Evolutionary conservation across 2,113 vertebrate species (phyloP), one percentile per base, ranked within the genome.

Genomic region (Chroicocephalus ridibundus): DNA sequence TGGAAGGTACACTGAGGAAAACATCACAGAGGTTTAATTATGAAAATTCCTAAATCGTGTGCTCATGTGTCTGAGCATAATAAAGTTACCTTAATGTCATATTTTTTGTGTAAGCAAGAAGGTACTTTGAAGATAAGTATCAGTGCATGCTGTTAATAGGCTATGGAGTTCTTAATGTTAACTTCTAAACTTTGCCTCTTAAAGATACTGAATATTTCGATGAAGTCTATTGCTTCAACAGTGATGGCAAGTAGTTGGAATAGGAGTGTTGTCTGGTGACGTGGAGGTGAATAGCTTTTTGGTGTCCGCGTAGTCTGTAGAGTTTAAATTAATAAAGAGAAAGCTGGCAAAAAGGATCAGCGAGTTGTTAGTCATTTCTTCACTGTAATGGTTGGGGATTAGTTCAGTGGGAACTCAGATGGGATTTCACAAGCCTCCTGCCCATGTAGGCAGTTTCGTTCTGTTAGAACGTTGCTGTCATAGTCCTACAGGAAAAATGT

Each of bases 351-450:
- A 54, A 90, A 94, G 40, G 9, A 52, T 52, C 11, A 52, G 4
- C 5, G 9, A 24, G 8, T 54, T 85, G 5, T 60, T 90, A 40
- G 60, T 36, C 0, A 0, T 77, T 86, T 72, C 19, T 85, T 88
- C 34, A 81, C 29, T 83, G 5, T 49, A 1, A 0, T 60, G 10
- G 7, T 2, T 15, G 9, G 54, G 15, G 22, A 62, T 15, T 66
- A 29, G 19, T 75, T 90, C 55, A 52, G 19, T 62, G 44, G 2
- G 10, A 66, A 1, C 31, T 77, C 0, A 0, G 11, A 29, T 54
- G 38, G 24, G 4, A 15, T 21, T 89, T 90, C 18, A 22, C 16
- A 32, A 57, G 15, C 25, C 34, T 74, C 11, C 38, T 71, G 44
- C 64, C 49, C 34, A 12, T 0, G 4, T 60, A n/a, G 25, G 7